Base-by-base conservation (phyloP, 2,888 invertebrate species). In the Stenolophus ochropezus region DNA sequence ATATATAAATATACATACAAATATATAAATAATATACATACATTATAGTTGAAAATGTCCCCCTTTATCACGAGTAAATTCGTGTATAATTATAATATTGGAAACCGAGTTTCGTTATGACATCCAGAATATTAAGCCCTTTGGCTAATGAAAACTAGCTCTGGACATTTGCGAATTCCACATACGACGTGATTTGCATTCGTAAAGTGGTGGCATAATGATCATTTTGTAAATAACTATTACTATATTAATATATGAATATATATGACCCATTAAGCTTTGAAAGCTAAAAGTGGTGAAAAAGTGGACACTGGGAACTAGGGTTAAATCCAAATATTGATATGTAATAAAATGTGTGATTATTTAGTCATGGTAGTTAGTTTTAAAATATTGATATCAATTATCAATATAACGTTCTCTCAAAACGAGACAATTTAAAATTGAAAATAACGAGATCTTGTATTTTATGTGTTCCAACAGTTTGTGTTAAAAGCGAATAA, bases 351-450 rank as follows among this genome's bases (percentile, higher is more conserved):
- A 87, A 87, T 86, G 87, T 88, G 87, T 87, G 87, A 88, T 87
- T 88, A 86, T 85, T 85, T 86, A 86, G 85, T 85, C 86, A 87
- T 85, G 86, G 85, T 87, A 86, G 86, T 83, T 86, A 87, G 86
- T 85, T 85, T 85, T 87, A 86, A 87, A 88, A 61, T 75, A 81
- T 81, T 81, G 65, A 81, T 81, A 81, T 75, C 80, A 80, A 80
- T 73, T 73, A 80, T 73, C 47, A 58, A 65, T 33, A 80, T 56
- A 73, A 56, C 58, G 73, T 80, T 80, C 80, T 73, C 56, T 80
- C 80, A 53, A 33, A 80, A 58, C 73, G 73, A 80, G 56, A 73
- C 16, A 80, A 65, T 58, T 80, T 80, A 69, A 78, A 78, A 65
- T 69, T 78, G 49, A 47, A 78, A 78, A 77, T 42, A 73, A 80